Conservation (phyloP, 2,888 invertebrate species). For the Acleris sparsana region DNA sequence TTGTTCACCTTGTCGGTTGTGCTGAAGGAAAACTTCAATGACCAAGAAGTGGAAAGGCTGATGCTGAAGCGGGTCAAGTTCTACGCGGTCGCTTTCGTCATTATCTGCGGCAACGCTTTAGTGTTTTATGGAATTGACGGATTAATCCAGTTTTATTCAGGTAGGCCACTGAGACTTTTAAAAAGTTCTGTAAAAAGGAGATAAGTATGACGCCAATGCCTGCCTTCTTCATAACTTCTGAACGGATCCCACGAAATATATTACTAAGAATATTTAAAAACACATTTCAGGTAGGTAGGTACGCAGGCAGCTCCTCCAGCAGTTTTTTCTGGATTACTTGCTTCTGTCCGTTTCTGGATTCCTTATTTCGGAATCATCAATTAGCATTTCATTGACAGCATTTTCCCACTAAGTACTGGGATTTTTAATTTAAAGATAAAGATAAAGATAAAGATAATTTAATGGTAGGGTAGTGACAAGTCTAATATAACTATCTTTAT, state of each 20-base stretch:
- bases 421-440: too few relatives aligned
- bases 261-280: neutral
- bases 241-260: neutral
- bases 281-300: neutral
- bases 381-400: too few relatives aligned
- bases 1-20: slow-evolving; percentile 30
- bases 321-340: too few relatives aligned
- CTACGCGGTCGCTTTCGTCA: slow-evolving; percentile 8
- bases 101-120: slow-evolving; percentile 9
- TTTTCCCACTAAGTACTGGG: too few relatives aligned
- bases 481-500: too few relatives aligned
- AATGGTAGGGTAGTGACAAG: too few relatives aligned
- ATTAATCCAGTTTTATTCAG: slow-evolving; percentile 40
- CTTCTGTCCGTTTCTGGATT: too few relatives aligned
- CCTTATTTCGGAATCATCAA: too few relatives aligned
- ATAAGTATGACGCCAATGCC: neutral
- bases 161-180: slow-evolving; percentile 20
- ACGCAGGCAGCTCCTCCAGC: too few relatives aligned
- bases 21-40: slow-evolving; percentile 40
- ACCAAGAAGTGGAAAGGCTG: slow-evolving; percentile 33
- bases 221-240: neutral
- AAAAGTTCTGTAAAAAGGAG: neutral
- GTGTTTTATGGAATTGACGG: slow-evolving; percentile 39
- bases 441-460: too few relatives aligned
- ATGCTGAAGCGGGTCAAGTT: slow-evolving; percentile 37